Evolutionary conservation across 2,113 vertebrate species (phyloP), one percentile per base, ranked within the genome.

Genomic region (Serinus canaria): DNA sequence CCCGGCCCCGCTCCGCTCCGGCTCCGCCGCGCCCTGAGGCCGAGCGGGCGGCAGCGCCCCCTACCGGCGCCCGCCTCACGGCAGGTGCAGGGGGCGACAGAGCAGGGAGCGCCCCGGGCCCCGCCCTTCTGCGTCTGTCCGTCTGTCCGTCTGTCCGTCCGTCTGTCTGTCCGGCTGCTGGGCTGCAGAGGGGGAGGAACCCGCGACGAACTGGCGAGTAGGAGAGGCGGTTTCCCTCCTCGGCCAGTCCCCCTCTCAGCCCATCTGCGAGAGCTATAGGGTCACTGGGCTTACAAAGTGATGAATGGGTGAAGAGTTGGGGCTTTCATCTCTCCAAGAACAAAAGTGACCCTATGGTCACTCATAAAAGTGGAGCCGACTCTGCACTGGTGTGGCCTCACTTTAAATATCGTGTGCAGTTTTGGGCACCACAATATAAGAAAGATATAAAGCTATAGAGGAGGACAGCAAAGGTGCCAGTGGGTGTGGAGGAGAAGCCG

Each of bases 131-230:
- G 58, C 13, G n/a, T n/a, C n/a, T n/a, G n/a, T 4, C 62, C 4
- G 59, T 23, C 6, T 3, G 1, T 4, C 31, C 2, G 15, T 5
- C 52, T 7, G 19, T 24, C 46, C 2, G 19, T n/a, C 41, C 2
- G 16, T 23, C 58, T 4, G 7, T 2, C 55, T 2, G 50, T 19
- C 33, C 44, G 37, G 5, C 28, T 14, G 35, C 28, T 35, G 43
- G 25, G 39, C 37, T 37, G 58, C 5, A 10, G 7, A 35, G 4
- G 11, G 13, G 10, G 5, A 55, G 30, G 35, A 35, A 23, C 11
- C 25, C 25, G 20, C 24, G 13, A 49, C 30, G 7, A 28, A 8
- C 2, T 75, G 35, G 4, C 5, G 18, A 60, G 41, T 28, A 27
- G 22, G 16, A 77, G 33, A 59, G 43, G 33, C 2, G 23, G n/a